Evolutionary conservation across 2,797 vertebrate genomes (phyloP), one percentile per base, ranked within the genome.

Genomic region (Echiichthys vipera): DNA sequence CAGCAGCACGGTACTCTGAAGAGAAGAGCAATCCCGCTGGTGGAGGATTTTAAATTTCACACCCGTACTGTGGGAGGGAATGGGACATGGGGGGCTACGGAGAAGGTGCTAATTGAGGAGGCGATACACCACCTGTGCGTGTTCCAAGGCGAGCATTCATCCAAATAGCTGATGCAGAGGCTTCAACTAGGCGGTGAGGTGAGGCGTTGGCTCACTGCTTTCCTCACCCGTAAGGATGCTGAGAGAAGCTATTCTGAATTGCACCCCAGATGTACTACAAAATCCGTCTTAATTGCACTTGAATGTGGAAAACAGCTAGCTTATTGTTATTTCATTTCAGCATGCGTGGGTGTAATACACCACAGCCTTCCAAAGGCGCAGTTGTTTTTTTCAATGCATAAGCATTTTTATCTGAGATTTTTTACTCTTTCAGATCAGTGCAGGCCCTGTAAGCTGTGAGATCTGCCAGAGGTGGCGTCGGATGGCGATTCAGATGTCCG

Each of bases 101-200:
- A 85, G 55, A 68, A 82, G 74, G 80, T 86, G 83, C 87, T 94
- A 94, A 93, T 94, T 94, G 88, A 87, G 78, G 81, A 90, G 81
- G 84, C 59, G 62, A 82, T 73, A 40, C 77, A 77, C 86, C 69
- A 80, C 84, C 85, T 84, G 74, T 80, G 57, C 67, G 82, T 84
- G 64, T 46, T 84, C 54, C 68, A 77, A 66, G 69, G 62, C 8
- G 2, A 81, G 73, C 61, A 30, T 74, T 79, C 65, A 39, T 80
- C 65, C 79, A 84, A 76, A 76, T 7, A 71, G 84, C 83, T 88
- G 85, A 89, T 67, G 72, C 75, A 80, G 71, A 51, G 47, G 59
- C 78, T 87, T 86, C 65, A 68, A 85, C 45, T 1, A 66, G 46
- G 70, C 62, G 24, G 61, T 34, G 66, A 64, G 79, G 29, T 40